phyloP scores from a whole-genome alignment of 2,888 invertebrate genomes.

The Drosophila seclusa region DNA sequence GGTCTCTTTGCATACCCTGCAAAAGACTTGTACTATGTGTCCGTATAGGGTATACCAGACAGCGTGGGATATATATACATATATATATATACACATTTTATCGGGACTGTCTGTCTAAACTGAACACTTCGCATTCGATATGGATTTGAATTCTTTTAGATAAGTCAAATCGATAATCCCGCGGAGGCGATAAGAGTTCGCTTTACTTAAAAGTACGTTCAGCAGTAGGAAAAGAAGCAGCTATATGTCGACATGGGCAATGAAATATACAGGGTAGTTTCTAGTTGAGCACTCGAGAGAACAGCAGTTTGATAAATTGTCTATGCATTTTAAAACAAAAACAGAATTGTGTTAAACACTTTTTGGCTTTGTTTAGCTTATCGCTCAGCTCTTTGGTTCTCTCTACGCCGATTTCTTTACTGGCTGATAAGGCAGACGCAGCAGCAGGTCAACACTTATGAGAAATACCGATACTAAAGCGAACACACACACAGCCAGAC shows the following conservation, averaged over 20 bases:
- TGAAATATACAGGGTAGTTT: neutral
- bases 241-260: neutral
- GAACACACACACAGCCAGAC: conserved; percentile 5
- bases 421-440: conserved; percentile 41
- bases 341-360: conserved; percentile 34
- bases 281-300: neutral
- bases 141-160: neutral
- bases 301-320: neutral
- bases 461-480: conserved; percentile 8
- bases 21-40: neutral
- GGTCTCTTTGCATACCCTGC: neutral
- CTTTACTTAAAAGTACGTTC: neutral
- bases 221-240: neutral
- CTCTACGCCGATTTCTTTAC: conserved; percentile 45
- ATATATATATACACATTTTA: neutral
- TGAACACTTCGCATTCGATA: neutral
- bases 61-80: neutral
- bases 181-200: neutral
- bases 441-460: conserved; percentile 24
- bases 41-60: neutral
- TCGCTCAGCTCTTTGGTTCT: conserved; percentile 25
- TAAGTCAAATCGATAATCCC: neutral
- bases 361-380: conserved; percentile 42
- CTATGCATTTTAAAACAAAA: conserved; percentile 2
- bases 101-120: neutral